Conservation (phyloP, 2,113 vertebrate genomes). For the Suricata suricatta region DNA sequence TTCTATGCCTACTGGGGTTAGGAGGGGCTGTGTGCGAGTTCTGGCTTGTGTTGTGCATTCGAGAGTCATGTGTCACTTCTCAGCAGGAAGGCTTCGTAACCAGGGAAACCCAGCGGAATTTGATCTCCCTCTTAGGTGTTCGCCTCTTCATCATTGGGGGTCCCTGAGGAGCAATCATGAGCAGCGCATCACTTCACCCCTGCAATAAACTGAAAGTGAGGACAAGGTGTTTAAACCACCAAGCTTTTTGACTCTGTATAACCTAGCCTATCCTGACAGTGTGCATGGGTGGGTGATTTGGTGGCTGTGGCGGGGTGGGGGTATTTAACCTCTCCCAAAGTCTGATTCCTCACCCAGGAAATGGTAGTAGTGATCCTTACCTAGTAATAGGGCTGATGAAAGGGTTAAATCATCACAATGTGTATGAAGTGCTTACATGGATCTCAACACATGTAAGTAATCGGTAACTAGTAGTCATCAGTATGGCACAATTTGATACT, state of each 20-base stretch:
- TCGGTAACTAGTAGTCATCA: background rate
- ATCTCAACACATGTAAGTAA: background rate
- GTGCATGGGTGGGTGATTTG: rapidly evolving
- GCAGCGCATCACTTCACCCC: too few relatives aligned
- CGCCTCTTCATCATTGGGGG: background rate
- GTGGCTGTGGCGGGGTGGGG: too few relatives aligned
- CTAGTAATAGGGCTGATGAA: background rate
- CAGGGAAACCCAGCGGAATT: background rate
- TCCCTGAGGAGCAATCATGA: background rate
- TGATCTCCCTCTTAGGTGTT: background rate
- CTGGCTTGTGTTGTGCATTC: background rate
- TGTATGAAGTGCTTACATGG: background rate
- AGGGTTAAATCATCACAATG: background rate
- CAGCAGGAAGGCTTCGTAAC: background rate
- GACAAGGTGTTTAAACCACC: background rate
- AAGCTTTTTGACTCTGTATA: background rate
- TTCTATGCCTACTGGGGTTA: background rate
- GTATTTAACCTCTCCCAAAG: background rate
- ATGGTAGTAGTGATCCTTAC: background rate
- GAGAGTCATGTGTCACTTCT: background rate
- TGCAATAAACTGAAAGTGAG: background rate
- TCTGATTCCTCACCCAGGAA: background rate
- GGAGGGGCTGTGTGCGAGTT: background rate
- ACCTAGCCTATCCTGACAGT: background rate
- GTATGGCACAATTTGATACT: background rate